Conservation (phyloP, 2,888 invertebrate genomes). For the Drosophila limbata region DNA sequence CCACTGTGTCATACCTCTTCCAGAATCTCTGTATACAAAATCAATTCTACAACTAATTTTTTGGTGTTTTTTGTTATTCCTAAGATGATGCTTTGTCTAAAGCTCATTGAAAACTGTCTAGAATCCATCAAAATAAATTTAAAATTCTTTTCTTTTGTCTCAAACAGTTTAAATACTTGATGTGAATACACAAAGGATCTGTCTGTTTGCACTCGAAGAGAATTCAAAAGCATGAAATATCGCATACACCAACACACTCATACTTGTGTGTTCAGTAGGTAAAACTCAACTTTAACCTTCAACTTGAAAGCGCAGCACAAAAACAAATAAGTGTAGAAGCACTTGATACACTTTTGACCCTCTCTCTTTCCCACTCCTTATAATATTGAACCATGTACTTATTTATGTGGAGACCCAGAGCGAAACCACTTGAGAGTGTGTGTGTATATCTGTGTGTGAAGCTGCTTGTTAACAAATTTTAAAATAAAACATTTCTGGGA, state of each 20-base stretch:
- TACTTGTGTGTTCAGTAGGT: constrained; percentile 5
- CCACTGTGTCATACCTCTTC: constrained; percentile 11
- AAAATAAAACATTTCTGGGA: constrained; percentile 75
- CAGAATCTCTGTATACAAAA: constrained; percentile 10
- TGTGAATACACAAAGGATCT: constrained; percentile 47
- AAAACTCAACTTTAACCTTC: constrained; percentile 73
- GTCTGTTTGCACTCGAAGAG: constrained; percentile 46
- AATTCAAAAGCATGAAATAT: constrained; percentile 37
- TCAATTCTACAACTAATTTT: constrained; percentile 18
- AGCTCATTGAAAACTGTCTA: constrained; percentile 31
- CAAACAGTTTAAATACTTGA: constrained; percentile 21
- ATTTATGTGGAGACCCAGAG: constrained; percentile 28
- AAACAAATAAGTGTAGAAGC: constrained; percentile 52
- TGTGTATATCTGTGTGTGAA: constrained; percentile 32
- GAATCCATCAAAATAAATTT: constrained; percentile 21
- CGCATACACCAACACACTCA: constrained; percentile 22
- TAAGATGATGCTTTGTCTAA: constrained; percentile 3
- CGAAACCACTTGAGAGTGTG: constrained; percentile 7
- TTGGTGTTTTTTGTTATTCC: neutral
- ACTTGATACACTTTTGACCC: constrained; percentile 73
- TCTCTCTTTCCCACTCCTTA: constrained; percentile 3
- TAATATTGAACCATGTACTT: constrained; percentile 10
- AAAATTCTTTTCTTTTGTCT: constrained; percentile 35
- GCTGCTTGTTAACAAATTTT: constrained; percentile 77
- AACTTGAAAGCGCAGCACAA: constrained; percentile 62